phyloP scores from a whole-genome alignment of 2,113 vertebrate genomes.

The Chascanopsetta lugubris region DNA sequence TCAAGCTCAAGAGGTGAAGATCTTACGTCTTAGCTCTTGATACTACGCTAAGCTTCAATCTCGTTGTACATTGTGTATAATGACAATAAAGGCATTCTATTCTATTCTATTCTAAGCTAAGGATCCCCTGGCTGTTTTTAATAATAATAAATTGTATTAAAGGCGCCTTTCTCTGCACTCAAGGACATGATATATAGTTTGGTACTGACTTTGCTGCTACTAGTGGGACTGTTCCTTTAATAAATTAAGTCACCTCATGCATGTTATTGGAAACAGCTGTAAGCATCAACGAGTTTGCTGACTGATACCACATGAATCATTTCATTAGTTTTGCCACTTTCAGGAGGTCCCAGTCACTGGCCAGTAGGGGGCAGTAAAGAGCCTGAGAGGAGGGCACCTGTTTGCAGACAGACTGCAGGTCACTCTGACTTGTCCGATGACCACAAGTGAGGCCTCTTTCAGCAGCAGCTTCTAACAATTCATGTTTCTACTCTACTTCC shows the following conservation, averaged over 20 bases:
- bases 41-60: too few species aligned
- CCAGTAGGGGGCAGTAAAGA: constrained; percentile 51
- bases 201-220: not conserved
- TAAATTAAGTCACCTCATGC: constrained; percentile 24
- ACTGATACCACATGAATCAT: not conserved
- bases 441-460: constrained; percentile 43
- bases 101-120: too few species aligned
- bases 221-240: constrained; percentile 3
- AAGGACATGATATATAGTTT: not conserved
- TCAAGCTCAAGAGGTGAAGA: too few species aligned
- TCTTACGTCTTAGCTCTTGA: too few species aligned
- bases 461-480: constrained; percentile 66
- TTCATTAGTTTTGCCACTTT: constrained; percentile 9
- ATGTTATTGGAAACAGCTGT: constrained; percentile 20
- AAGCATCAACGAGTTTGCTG: not conserved
- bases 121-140: too few species aligned
- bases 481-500: constrained; percentile 1
- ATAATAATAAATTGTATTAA: too few species aligned
- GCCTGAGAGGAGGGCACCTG: not conserved
- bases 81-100: too few species aligned
- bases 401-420: constrained; percentile 3
- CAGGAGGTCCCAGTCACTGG: constrained; percentile 79
- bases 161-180: too few species aligned
- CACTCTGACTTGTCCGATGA: constrained; percentile 40
- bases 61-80: too few species aligned